These are phyloP conservation scores for Ethmia dodecea DNA, from an alignment of 2,888 invertebrate species.

Conservation along the genomic window DNA sequence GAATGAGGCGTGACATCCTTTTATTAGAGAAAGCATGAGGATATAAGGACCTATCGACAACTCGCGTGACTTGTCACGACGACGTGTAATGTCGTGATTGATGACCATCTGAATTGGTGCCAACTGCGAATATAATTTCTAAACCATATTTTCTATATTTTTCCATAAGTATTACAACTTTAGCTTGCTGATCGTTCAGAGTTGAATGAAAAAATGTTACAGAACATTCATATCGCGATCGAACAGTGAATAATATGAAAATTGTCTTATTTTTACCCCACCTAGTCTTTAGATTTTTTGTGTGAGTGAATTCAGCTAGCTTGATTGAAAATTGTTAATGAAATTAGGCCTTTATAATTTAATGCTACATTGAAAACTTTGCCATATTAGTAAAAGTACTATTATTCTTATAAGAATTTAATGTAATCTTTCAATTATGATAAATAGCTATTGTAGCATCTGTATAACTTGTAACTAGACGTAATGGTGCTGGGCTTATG, in stretches of 20 bases:
- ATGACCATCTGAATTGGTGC: slow-evolving; percentile 31
- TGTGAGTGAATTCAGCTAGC: slow-evolving; percentile 55
- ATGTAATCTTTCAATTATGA: slow-evolving; percentile 57
- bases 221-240: slow-evolving; percentile 9
- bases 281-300: slow-evolving; percentile 69
- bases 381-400: slow-evolving; percentile 76
- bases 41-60: no score
- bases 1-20: slow-evolving; percentile 25
- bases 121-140: slow-evolving; percentile 33
- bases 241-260: slow-evolving; percentile 39
- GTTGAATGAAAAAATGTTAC: no score
- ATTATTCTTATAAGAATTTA: slow-evolving; percentile 68
- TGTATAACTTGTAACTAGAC: slow-evolving; percentile 69
- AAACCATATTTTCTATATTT: slow-evolving; percentile 30
- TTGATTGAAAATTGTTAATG: slow-evolving; percentile 47
- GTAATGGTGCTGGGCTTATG: slow-evolving; percentile 74
- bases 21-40: no score
- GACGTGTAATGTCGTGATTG: slow-evolving; percentile 17
- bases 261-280: slow-evolving; percentile 66
- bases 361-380: slow-evolving; percentile 77
- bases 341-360: slow-evolving; percentile 59
- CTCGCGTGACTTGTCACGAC: no score
- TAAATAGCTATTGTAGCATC: slow-evolving; percentile 53
- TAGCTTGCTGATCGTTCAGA: no score
- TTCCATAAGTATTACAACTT: slow-evolving; percentile 32